Conservation (phyloP, 2,888 invertebrate genomes). For the Dysmachus trigonus region DNA sequence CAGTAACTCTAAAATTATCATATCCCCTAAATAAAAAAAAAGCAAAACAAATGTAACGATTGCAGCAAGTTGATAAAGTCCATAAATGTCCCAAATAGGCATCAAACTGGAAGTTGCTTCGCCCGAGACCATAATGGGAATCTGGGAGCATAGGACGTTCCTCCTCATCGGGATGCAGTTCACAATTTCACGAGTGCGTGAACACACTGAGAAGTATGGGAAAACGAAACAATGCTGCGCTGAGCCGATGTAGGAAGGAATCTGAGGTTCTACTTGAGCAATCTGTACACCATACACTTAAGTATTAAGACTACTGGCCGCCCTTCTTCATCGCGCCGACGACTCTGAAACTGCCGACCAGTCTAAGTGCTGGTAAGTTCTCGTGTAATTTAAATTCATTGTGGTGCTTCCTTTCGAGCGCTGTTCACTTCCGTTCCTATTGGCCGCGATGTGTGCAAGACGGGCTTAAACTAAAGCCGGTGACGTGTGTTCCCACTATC, state of each 20-base stretch:
- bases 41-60: neutral
- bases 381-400: constrained; percentile 28
- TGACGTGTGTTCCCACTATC: constrained; percentile 1
- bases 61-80: neutral
- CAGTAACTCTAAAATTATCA: neutral
- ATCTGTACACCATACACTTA: neutral
- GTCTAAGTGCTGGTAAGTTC: neutral
- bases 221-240: constrained; percentile 1
- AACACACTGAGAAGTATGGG: constrained; percentile 33
- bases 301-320: neutral
- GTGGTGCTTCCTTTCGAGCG: constrained; percentile 7
- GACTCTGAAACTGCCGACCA: neutral
- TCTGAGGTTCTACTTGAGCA: neutral
- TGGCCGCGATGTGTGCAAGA: neutral
- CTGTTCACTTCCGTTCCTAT: constrained; percentile 14
- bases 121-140: neutral
- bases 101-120: constrained; percentile 11
- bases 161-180: constrained; percentile 46
- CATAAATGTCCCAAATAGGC: constrained; percentile 14
- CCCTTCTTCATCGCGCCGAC: neutral
- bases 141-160: neutral
- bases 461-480: neutral
- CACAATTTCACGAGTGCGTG: constrained; percentile 48
- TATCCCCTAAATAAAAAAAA: neutral
- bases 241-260: neutral